Evolutionary conservation across 2,797 vertebrate genomes (phyloP).

Genomic region (Kryptopterus vitreolus): DNA sequence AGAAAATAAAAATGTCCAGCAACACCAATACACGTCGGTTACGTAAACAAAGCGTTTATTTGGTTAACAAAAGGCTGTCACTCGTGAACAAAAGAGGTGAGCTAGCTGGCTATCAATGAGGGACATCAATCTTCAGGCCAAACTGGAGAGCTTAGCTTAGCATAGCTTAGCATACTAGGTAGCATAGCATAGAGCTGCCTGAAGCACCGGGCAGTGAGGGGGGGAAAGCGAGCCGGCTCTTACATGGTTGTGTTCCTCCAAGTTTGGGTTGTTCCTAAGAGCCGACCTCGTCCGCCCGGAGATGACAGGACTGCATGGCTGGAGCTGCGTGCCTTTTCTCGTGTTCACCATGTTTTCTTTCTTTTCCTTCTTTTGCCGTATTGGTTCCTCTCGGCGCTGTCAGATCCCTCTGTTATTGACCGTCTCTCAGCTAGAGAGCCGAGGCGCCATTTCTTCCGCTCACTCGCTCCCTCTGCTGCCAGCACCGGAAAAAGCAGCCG

Average conservation of each 20-base stretch:
- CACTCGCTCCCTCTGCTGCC: constrained; percentile 59
- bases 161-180: constrained; percentile 24
- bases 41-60: not conserved
- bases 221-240: constrained; percentile 67
- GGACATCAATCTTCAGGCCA: constrained; percentile 51
- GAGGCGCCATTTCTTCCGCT: constrained; percentile 80
- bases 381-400: constrained; percentile 64
- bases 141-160: constrained; percentile 40
- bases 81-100: constrained; percentile 57
- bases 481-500: constrained; percentile 37
- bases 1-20: constrained; percentile 10
- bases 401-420: constrained; percentile 67
- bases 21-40: constrained; percentile 7
- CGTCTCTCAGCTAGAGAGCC: constrained; percentile 76
- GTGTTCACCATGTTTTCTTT: constrained; percentile 89
- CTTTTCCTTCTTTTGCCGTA: constrained; percentile 39
- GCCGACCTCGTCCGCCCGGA: constrained; percentile 81
- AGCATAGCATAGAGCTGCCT: constrained; percentile 3
- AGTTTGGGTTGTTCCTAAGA: constrained; percentile 70
- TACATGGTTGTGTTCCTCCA: constrained; percentile 73
- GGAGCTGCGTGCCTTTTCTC: constrained; percentile 81
- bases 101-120: constrained; percentile 59
- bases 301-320: constrained; percentile 69
- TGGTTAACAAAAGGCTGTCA: constrained; percentile 22
- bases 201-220: constrained; percentile 66